These are phyloP conservation scores for Drosophila limbata DNA, from an alignment of 2,888 invertebrate genomes.

Conservation along the genomic window DNA sequence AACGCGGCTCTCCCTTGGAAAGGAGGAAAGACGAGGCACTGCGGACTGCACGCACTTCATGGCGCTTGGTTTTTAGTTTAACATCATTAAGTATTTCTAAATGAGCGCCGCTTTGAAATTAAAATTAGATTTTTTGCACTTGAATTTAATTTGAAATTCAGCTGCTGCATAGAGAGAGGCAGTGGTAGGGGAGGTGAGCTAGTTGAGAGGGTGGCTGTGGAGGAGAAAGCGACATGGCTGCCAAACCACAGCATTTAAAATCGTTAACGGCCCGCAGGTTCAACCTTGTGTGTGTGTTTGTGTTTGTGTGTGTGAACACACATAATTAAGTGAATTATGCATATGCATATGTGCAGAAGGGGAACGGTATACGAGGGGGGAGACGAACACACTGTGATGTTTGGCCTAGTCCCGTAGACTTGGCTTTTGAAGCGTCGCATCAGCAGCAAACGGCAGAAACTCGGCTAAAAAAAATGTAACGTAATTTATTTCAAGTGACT, in stretches of 20 bases:
- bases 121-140: slow-evolving; percentile 74
- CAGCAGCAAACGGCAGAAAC: slow-evolving; percentile 23
- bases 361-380: neutral
- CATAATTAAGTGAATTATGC: slow-evolving; percentile 74
- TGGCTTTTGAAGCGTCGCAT: slow-evolving; percentile 40
- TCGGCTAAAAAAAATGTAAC: slow-evolving; percentile 42
- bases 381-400: slow-evolving; percentile 2
- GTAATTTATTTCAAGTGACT: slow-evolving; percentile 73
- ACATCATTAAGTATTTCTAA: slow-evolving; percentile 80
- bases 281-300: slow-evolving; percentile 10
- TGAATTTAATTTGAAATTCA: slow-evolving; percentile 64
- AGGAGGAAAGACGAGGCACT: neutral
- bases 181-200: neutral
- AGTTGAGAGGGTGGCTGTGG: no score
- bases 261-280: slow-evolving; percentile 41
- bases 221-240: neutral
- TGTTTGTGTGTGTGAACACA: slow-evolving; percentile 19
- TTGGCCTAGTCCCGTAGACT: slow-evolving; percentile 53
- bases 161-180: slow-evolving; percentile 4
- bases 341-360: slow-evolving; percentile 55
- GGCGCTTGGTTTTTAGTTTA: slow-evolving; percentile 74
- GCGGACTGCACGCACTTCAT: slow-evolving; percentile 62
- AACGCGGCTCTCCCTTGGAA: slow-evolving; percentile 6
- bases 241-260: slow-evolving; percentile 59
- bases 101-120: slow-evolving; percentile 78